These are phyloP conservation scores for Mastomys natalensis DNA, from an alignment of 2,113 vertebrate genomes.

Conservation along the genomic window DNA sequence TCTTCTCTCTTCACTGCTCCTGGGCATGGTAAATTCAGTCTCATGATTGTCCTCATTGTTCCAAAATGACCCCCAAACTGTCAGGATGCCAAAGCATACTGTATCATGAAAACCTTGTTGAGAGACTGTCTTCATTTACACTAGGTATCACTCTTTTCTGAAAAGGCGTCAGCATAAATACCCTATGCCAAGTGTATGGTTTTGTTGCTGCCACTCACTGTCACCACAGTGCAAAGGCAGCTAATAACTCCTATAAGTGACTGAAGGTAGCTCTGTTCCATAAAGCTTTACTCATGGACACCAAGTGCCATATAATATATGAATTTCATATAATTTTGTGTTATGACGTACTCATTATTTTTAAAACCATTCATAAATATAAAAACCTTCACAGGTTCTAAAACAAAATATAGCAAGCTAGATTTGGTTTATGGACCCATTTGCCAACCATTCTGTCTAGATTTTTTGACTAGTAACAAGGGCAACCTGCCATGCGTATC, in stretches of 20 bases:
- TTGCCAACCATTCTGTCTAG: neutral
- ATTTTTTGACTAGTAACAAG: neutral
- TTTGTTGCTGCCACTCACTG: neutral
- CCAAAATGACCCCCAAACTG: conserved; percentile 23
- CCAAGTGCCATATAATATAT: neutral
- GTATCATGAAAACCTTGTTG: neutral
- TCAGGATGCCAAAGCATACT: conserved; percentile 12
- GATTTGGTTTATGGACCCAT: neutral
- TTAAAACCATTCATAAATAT: conserved; percentile 42
- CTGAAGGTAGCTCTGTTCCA: neutral
- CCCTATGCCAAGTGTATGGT: neutral
- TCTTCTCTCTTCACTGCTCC: neutral
- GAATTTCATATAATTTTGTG: conserved; percentile 4
- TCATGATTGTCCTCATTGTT: conserved; percentile 20
- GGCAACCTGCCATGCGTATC: neutral
- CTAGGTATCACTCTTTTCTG: neutral
- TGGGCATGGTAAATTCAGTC: neutral
- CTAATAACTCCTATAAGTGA: neutral
- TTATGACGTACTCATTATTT: conserved; percentile 23
- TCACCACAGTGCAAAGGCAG: neutral
- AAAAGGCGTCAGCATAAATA: neutral
- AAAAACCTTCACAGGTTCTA: neutral
- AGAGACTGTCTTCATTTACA: neutral
- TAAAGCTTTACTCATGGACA: neutral
- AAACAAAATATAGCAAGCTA: neutral